Percentiles rank a stretch among this genome's conserved stretches.
Conservation (phyloP, 92 coral and sea anemone species). For the Porites lobata region DNA sequence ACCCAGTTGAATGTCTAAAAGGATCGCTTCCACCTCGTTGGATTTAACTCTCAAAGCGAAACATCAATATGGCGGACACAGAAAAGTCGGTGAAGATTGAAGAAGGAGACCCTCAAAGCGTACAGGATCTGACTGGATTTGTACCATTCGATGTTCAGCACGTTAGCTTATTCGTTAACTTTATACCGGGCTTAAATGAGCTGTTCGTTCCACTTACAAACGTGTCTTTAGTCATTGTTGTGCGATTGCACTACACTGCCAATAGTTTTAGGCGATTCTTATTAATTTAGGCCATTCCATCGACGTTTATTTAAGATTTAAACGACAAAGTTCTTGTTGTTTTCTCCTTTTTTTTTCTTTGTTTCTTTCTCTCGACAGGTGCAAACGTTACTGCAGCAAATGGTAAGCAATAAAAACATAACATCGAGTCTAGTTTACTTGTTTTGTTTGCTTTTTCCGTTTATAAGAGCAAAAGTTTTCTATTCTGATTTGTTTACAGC, state of each 20-base stretch:
- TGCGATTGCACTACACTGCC: too few relatives aligned
- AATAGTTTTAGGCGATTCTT: too few relatives aligned
- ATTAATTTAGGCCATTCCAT: too few relatives aligned
- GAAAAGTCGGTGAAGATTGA: conserved; percentile 70
- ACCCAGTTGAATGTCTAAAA: too few relatives aligned
- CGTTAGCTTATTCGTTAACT: not conserved
- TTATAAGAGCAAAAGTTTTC: not conserved
- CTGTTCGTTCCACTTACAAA: not conserved
- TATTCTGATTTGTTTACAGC: conserved; percentile 73
- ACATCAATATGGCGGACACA: conserved; percentile 84
- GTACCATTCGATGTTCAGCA: conserved; percentile 81
- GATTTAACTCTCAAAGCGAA: too few relatives aligned
- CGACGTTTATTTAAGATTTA: conserved; percentile 2
- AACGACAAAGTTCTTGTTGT: conserved; percentile 19
- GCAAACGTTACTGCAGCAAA: conserved; percentile 92
- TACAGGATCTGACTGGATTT: conserved; percentile 98
- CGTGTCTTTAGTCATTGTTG: not conserved
- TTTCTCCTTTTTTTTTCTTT: conserved; percentile 21
- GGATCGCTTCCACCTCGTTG: too few relatives aligned
- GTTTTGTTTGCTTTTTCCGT: too few relatives aligned
- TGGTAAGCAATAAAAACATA: conserved; percentile 68
- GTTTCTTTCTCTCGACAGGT: conserved; percentile 70
- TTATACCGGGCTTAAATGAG: not conserved
- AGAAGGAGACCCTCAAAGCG: conserved; percentile 85
- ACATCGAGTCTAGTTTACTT: too few relatives aligned